Percentiles rank a stretch among this genome's conserved stretches.
phyloP scores from a whole-genome alignment of 2,888 invertebrate genomes.

The Fragum fragum region DNA sequence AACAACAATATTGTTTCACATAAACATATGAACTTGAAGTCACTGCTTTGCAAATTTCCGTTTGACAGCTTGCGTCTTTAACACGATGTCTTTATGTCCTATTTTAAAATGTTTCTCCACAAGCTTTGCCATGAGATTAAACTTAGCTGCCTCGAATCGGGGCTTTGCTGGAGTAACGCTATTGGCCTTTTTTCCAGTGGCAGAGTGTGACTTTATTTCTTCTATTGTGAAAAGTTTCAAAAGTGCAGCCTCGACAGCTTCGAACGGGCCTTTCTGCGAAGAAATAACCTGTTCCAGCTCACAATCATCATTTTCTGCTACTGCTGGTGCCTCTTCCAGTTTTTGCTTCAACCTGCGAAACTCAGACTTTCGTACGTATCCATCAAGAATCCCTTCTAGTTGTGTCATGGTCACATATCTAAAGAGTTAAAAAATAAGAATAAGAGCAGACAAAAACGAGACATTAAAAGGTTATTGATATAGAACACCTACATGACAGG shows the following conservation, averaged over 20 bases:
- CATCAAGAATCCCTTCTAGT: too few species aligned
- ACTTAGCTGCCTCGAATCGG: slow-evolving; percentile 7
- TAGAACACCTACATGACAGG: too few species aligned
- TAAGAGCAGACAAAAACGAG: too few species aligned
- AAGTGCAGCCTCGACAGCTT: slow-evolving; percentile 24
- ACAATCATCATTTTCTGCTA: too few species aligned
- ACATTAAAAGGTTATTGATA: too few species aligned
- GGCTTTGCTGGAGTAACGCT: slow-evolving; percentile 27
- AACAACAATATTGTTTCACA: slow-evolving; percentile 6
- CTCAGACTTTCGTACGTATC: too few species aligned
- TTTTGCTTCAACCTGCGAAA: too few species aligned
- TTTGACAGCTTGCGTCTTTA: slow-evolving; percentile 25
- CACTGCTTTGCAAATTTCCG: slow-evolving; percentile 23
- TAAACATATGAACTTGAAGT: slow-evolving; percentile 8
- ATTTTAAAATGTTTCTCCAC: slow-evolving; percentile 29
- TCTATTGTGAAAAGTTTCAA: slow-evolving; percentile 15
- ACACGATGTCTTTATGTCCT: slow-evolving; percentile 14
- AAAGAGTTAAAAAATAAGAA: too few species aligned
- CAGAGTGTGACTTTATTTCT: slow-evolving; percentile 18
- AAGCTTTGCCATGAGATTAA: slow-evolving; percentile 14
- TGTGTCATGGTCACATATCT: too few species aligned
- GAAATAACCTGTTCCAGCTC: slow-evolving; percentile 11
- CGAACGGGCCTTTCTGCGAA: slow-evolving; percentile 7
- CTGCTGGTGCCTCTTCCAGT: too few species aligned
- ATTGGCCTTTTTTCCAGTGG: slow-evolving; percentile 26